Conservation (phyloP, 2,888 invertebrate genomes). For the Polydrusus pterygomalis region DNA sequence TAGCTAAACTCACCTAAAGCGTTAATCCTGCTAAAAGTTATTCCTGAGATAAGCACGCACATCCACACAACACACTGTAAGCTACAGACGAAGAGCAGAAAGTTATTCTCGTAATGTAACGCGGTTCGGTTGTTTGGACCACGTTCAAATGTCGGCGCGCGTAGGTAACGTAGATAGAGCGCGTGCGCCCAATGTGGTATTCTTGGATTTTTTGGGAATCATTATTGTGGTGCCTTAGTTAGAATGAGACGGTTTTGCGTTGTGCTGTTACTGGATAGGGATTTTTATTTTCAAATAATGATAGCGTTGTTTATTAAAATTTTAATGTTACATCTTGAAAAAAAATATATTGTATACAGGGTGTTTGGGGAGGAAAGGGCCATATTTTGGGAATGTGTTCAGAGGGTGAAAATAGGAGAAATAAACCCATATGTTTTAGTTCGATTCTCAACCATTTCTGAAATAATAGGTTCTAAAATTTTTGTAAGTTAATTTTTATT, state of each 20-base stretch:
- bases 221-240: background rate
- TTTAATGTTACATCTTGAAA: too few relatives aligned
- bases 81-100: conserved; percentile 46
- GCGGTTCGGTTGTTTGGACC: conserved; percentile 40
- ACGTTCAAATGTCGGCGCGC: conserved; percentile 46
- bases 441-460: too few relatives aligned
- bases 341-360: too few relatives aligned
- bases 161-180: conserved; percentile 39
- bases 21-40: conserved; percentile 39
- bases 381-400: too few relatives aligned
- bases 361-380: too few relatives aligned
- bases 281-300: too few relatives aligned
- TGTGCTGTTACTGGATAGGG: too few relatives aligned
- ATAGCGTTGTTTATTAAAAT: too few relatives aligned
- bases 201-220: conserved; percentile 11
- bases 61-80: conserved; percentile 40
- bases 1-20: conserved; percentile 38
- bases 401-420: too few relatives aligned
- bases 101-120: conserved; percentile 49
- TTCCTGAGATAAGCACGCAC: conserved; percentile 46
- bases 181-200: conserved; percentile 29
- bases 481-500: too few relatives aligned
- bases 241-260: background rate
- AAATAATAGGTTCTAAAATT: too few relatives aligned
- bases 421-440: too few relatives aligned